Base-by-base conservation (phyloP, 2,888 invertebrate species). In the Rhyacophila evoluta region DNA sequence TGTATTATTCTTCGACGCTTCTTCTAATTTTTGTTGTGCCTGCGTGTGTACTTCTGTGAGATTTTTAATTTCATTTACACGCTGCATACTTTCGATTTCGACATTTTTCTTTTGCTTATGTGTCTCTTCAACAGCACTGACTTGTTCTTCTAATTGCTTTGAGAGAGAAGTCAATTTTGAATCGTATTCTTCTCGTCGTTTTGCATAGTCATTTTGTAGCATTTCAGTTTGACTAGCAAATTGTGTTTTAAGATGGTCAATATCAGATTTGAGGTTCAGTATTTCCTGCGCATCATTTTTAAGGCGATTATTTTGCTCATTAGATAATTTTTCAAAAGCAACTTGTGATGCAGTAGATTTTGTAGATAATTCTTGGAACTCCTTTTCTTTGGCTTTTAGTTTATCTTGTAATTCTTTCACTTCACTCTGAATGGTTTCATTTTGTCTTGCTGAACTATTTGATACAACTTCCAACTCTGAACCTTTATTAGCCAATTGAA, bases 161-260 rank as follows among this genome's bases (percentile, higher is more conserved):
- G 87, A 85, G 15, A 91, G 85, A 83, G 89, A 86, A 79, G 89
- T 87, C 84, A 92, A 89, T 85, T 89, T 88, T 19, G 84, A 85
- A 80, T 91, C 89, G 77, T 90, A 89, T 79, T 89, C 86, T 77
- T 88, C 88, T 38, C 91, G 88, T 84, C 90, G 89, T 84, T 89
- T 88, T 82, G 89, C 89, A 83, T 89, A 88, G 83, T 90, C 90
- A 84, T 89, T 88, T 79, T 76, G 55, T 79, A 74, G 80, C 75
- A 4, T 70, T 71, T 81, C 78, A n/a, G 79, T 72, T 37, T 79
- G 75, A 25, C 76, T 69, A 2, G 71, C 39, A 36, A 36, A 41
- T 41, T 82, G 80, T 27, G 77, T 79, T 75, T 84, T 84, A 8
- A 84, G 67, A 29, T 82, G 79, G 37, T 80, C 81, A 11, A 86